Percentiles rank a stretch among this genome's conserved stretches.
phyloP scores from a whole-genome alignment of 2,888 invertebrate species.

The Cryptus armator region DNA sequence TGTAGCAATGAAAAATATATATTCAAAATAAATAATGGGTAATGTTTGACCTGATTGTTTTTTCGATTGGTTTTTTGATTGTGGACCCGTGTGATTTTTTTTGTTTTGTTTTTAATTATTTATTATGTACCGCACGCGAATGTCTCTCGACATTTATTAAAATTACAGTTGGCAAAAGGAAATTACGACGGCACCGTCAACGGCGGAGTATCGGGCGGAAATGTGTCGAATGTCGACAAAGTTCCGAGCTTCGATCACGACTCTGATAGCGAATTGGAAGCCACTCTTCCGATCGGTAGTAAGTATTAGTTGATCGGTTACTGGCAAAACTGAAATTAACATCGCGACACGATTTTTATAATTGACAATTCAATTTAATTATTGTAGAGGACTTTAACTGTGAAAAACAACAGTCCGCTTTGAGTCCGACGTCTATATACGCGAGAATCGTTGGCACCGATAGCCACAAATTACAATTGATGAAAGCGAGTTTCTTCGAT shows the following conservation, averaged over 20 bases:
- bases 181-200: slow-evolving; percentile 27
- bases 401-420: slow-evolving; percentile 77
- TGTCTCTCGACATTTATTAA: background rate
- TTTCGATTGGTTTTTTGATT: too few relatives aligned
- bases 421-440: slow-evolving; percentile 88
- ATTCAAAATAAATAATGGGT: slow-evolving; percentile 33
- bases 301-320: slow-evolving; percentile 23
- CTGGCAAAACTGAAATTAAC: background rate
- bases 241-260: slow-evolving; percentile 26
- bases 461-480: slow-evolving; percentile 91
- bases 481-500: slow-evolving; percentile 93
- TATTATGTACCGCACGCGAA: background rate
- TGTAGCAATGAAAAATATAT: slow-evolving; percentile 1
- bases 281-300: slow-evolving; percentile 39
- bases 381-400: slow-evolving; percentile 75
- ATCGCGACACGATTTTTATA: background rate
- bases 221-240: slow-evolving; percentile 32
- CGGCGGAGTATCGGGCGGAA: slow-evolving; percentile 1
- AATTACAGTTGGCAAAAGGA: slow-evolving; percentile 47
- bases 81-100: background rate
- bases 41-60: background rate
- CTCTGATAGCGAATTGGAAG: slow-evolving; percentile 7
- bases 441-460: slow-evolving; percentile 88
- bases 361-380: slow-evolving; percentile 48
- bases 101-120: background rate